These are phyloP conservation scores for Odontocerum albicorne DNA, from an alignment of 2,888 invertebrate genomes.

Conservation along the genomic window DNA sequence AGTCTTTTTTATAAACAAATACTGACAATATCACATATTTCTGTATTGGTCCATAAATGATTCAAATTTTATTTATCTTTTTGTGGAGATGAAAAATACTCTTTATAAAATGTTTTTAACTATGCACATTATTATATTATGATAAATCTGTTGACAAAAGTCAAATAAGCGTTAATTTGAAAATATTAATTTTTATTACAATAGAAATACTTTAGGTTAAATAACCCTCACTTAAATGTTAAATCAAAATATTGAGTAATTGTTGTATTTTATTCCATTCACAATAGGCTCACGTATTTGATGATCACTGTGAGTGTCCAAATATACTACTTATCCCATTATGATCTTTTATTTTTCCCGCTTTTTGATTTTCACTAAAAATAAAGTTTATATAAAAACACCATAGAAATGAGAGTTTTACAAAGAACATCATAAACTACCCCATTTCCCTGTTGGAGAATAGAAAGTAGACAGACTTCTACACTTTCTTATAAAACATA, in stretches of 20 bases:
- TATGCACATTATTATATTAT: neutral
- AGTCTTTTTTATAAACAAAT: no score
- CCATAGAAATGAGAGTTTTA: no score
- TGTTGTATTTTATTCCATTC: neutral
- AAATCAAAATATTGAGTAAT: neutral
- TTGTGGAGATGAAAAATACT: no score
- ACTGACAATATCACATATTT: no score
- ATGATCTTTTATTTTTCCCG: neutral
- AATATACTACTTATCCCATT: neutral
- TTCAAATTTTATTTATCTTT: no score
- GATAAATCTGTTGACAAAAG: neutral
- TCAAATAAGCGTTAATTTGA: neutral
- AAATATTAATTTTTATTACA: neutral
- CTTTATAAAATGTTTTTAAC: neutral
- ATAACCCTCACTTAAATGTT: neutral
- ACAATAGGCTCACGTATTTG: neutral
- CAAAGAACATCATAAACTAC: no score
- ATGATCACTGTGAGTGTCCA: neutral
- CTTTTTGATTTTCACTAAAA: no score
- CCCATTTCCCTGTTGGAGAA: no score
- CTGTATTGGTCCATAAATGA: no score
- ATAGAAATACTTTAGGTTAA: neutral
- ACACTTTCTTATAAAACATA: no score
- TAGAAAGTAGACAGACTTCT: no score
- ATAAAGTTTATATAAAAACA: no score